A percentile compares a stretch with the other conserved stretches of the same genome.
Evolutionary conservation across 92 coral and sea anemone species (phyloP).

Genomic region (Micromussa lordhowensis): DNA sequence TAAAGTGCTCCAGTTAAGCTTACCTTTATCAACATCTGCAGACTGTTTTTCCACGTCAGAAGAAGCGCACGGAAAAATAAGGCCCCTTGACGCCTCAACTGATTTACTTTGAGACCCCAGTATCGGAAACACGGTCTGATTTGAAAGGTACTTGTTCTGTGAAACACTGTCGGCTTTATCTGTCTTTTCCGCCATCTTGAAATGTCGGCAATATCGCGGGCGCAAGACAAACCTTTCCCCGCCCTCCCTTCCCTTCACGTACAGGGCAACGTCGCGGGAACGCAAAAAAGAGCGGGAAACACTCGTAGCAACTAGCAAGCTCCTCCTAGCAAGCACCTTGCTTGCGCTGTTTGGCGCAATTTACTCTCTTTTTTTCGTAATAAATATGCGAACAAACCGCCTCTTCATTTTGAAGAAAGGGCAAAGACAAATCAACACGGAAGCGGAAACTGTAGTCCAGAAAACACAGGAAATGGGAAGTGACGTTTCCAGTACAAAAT

Average conservation of each 20-base stretch:
- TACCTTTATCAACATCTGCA: slow-evolving; percentile 1
- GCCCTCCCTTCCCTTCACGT: slow-evolving; percentile 16
- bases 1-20: neutral
- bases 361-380: neutral
- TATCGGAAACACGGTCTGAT: slow-evolving; percentile 33
- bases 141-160: neutral
- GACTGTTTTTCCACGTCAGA: neutral
- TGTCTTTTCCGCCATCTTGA: slow-evolving; percentile 26
- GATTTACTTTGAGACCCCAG: neutral
- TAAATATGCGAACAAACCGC: slow-evolving; percentile 51
- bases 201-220: neutral
- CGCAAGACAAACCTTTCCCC: neutral
- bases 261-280: slow-evolving; percentile 14
- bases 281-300: slow-evolving; percentile 36
- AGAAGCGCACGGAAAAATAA: slow-evolving; percentile 39
- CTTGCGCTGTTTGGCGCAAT: slow-evolving; percentile 45
- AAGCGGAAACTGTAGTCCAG: neutral
- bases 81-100: neutral
- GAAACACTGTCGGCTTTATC: neutral
- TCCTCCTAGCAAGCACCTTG: neutral
- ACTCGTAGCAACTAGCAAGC: neutral
- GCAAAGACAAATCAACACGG: neutral
- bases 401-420: neutral
- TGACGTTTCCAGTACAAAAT: slow-evolving; percentile 26
- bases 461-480: slow-evolving; percentile 35